phyloP scores from a whole-genome alignment of 2,888 invertebrate genomes.

The Tetranychus piercei region DNA sequence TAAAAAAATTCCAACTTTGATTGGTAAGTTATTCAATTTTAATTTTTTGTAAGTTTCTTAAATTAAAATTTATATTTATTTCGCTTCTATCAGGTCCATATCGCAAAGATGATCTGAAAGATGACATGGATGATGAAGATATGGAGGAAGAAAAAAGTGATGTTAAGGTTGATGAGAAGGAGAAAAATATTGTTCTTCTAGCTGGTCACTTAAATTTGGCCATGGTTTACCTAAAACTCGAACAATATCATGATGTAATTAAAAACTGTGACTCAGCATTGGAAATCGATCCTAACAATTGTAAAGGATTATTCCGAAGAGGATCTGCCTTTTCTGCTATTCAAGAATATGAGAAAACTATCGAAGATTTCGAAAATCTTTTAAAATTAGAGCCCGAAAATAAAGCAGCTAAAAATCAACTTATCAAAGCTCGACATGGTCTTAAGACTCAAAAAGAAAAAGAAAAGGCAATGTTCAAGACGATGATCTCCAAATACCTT shows the following conservation, averaged over 20 bases:
- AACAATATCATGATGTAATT: constrained; percentile 51
- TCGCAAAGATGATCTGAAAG: background rate
- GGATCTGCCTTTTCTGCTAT: constrained; percentile 54
- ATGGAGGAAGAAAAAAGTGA: background rate
- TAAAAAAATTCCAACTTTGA: background rate
- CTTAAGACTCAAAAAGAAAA: constrained; percentile 55
- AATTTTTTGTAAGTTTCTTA: background rate
- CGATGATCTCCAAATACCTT: constrained; percentile 61
- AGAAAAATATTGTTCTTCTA: constrained; percentile 30
- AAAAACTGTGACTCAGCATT: constrained; percentile 59
- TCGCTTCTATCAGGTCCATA: background rate
- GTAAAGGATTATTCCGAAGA: constrained; percentile 72
- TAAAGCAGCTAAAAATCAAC: constrained; percentile 62
- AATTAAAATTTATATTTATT: too few relatives aligned
- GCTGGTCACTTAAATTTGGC: constrained; percentile 62
- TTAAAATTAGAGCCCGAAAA: constrained; percentile 62
- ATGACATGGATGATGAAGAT: background rate
- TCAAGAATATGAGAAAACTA: constrained; percentile 57
- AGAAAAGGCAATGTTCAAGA: constrained; percentile 71
- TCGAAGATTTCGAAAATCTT: constrained; percentile 55
- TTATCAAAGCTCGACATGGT: constrained; percentile 48
- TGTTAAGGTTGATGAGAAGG: background rate
- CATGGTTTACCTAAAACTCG: constrained; percentile 55
- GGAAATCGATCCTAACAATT: constrained; percentile 50
- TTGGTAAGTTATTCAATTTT: background rate